A percentile compares a stretch with the other conserved stretches of the same genome.
Evolutionary conservation across 2,888 invertebrate genomes (phyloP).

Genomic region (Xylophagus ater): DNA sequence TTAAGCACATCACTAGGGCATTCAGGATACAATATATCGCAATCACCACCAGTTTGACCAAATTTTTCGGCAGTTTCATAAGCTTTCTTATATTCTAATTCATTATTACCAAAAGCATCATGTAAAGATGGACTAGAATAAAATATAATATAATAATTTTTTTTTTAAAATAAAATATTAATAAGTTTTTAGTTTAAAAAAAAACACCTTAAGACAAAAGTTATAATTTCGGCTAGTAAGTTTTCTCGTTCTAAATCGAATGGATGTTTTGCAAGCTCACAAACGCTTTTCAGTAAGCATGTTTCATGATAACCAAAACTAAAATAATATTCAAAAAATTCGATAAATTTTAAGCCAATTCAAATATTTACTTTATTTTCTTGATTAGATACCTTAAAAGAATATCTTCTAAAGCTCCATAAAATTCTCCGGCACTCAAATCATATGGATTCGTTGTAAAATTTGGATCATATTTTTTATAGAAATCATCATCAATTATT

Average conservation of each 20-base stretch:
- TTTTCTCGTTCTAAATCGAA: conserved; percentile 44
- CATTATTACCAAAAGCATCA: conserved; percentile 44
- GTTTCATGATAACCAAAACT: conserved; percentile 55
- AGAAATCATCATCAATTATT: conserved; percentile 5
- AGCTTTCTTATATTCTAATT: conserved; percentile 32
- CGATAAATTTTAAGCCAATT: not conserved
- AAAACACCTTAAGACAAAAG: conserved; percentile 52
- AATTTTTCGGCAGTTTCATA: conserved; percentile 32
- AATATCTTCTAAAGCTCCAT: conserved; percentile 30
- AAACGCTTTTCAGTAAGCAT: conserved; percentile 57
- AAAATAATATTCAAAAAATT: conserved; percentile 20
- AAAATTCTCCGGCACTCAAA: conserved; percentile 35
- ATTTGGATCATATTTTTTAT: conserved; percentile 10
- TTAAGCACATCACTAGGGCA: conserved; percentile 28
- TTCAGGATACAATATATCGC: conserved; percentile 27
- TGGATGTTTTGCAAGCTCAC: conserved; percentile 53
- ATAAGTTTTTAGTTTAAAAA: not conserved
- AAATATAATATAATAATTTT: conserved; percentile 2
- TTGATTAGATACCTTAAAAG: conserved; percentile 16
- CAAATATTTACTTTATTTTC: not conserved
- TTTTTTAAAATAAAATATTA: conserved; percentile 4
- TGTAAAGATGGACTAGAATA: conserved; percentile 43
- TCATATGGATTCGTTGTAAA: conserved; percentile 28
- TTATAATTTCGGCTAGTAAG: conserved; percentile 54
- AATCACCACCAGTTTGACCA: conserved; percentile 31